Evolutionary conservation across 2,888 invertebrate species (phyloP).

Genomic region (Tigriopus californicus): DNA sequence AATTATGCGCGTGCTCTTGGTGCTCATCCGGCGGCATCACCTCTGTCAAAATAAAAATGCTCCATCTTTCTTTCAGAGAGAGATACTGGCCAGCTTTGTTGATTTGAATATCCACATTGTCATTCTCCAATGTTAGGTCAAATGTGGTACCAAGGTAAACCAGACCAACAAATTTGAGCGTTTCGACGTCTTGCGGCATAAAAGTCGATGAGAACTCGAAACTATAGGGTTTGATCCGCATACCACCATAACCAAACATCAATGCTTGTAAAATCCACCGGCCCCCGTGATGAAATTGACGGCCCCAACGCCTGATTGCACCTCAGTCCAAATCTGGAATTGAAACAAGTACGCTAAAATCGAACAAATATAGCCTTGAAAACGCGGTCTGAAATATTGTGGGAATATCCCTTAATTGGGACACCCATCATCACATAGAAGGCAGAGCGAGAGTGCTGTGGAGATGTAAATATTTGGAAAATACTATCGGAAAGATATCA

Average conservation of each 20-base stretch:
- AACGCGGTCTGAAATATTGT: too few relatives aligned
- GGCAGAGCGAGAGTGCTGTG: too few relatives aligned
- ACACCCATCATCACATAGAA: too few relatives aligned
- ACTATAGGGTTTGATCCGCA: conserved; percentile 22
- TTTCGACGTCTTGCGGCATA: conserved; percentile 23
- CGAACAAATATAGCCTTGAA: too few relatives aligned
- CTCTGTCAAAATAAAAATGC: conserved; percentile 19
- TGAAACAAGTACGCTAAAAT: too few relatives aligned
- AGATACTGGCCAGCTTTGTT: too few relatives aligned
- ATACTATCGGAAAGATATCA: too few relatives aligned
- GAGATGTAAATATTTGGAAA: too few relatives aligned
- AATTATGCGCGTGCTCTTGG: conserved; percentile 24
- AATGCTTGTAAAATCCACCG: conserved; percentile 31
- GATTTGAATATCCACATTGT: neutral
- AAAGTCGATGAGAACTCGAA: conserved; percentile 21
- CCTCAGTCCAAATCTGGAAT: conserved; percentile 30
- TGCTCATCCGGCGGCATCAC: conserved; percentile 27
- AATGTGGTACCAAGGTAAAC: neutral
- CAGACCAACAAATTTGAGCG: conserved; percentile 23
- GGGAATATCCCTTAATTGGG: too few relatives aligned
- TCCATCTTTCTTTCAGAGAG: too few relatives aligned
- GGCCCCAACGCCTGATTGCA: conserved; percentile 25
- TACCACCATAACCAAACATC: conserved; percentile 29
- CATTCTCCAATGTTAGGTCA: neutral
- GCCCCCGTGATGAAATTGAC: conserved; percentile 31